Evolutionary conservation across 2,888 invertebrate genomes (phyloP), one percentile per base, ranked within the genome.

Genomic region (Trichacis sp.): DNA sequence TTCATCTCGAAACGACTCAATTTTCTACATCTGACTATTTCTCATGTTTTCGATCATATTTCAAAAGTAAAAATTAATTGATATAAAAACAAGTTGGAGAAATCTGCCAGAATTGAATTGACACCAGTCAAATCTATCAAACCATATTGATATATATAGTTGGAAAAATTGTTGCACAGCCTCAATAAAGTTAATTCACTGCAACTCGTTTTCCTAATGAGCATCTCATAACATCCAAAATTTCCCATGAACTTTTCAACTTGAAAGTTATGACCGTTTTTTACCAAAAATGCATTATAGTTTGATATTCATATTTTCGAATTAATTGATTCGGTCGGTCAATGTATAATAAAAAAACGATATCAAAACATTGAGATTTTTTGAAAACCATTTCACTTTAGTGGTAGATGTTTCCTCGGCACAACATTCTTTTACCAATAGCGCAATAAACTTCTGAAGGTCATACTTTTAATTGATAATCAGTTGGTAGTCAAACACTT

Each of bases 401-500:
- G 54, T 46, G 57, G 58, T 29, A 6, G 38, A 12, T 29, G 19
- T 49, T 59, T 47, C 45, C 45, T 45, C 49, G 20, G 29, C n/a
- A 40, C 51, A 50, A 60, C 49, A 24, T 11, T 47, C 24, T 24
- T 24, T 8, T 8, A 24, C 8, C 8, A 24, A 61, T 15, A 48
- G 11, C 36, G 8, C 55, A 45, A 57, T 50, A 53, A 42, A 58
- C 54, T 36, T 58, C 52, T 17, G 36, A 58, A 52, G 57, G 45
- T 51, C 58, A 49, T 48, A 51, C 57, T 61, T 29, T 64, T 48
- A 51, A 52, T 46, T 47, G 55, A 62, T 53, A 49, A 47, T 56
- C 58, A 46, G 56, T 61, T 51, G 46, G 63, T 77, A 73, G 79
- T 82, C 81, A 82, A 74, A 82, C 81, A 55, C 79, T 79, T 66